Evolutionary conservation across 23 tunicate genomes (phyloP), one percentile per base, ranked within the genome.

Genomic region (Corella eumyota): DNA sequence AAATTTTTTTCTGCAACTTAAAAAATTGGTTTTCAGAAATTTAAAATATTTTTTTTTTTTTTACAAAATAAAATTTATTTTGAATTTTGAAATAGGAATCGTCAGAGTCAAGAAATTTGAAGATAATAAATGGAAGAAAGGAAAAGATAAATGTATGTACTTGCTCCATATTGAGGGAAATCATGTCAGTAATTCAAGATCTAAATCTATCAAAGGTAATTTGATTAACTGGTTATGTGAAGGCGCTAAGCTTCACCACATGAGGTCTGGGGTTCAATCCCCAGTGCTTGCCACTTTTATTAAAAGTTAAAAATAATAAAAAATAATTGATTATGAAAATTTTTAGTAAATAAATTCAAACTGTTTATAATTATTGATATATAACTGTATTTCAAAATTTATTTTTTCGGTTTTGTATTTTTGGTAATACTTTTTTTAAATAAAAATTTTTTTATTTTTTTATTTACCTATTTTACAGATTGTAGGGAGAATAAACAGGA

Each of bases 161-260:
- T 33, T 72, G 33, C 72, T 87, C n/a, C 72, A 87, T 53, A 67
- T 87, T 53, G 96, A 87, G 78, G 96, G 96, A 25, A 87, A 87
- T 50, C 96, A 87, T 55, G 87, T 87, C 24, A 69, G 78, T 62
- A 88, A 88, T 53, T 61, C 76, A 20, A 50, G 96, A n/a, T 31
- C 73, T 20, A 80, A 44, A 28, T 60, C 78, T 13, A 71, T 84
- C 72, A 64, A 68, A 84, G 94, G 94, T 84, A 11, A 50, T 28
- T 40, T 40, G 48, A 9, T 15, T n/a, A n/a, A n/a, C n/a, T n/a
- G n/a, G n/a, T n/a, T n/a, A n/a, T n/a, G n/a, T n/a, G n/a, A n/a
- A n/a, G n/a, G n/a, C n/a, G n/a, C n/a, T n/a, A n/a, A n/a, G n/a
- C n/a, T n/a, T n/a, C n/a, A n/a, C n/a, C n/a, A n/a, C n/a, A n/a